These are phyloP conservation scores for Macrosiphum euphorbiae DNA, from an alignment of 2,888 invertebrate genomes.

Conservation along the genomic window DNA sequence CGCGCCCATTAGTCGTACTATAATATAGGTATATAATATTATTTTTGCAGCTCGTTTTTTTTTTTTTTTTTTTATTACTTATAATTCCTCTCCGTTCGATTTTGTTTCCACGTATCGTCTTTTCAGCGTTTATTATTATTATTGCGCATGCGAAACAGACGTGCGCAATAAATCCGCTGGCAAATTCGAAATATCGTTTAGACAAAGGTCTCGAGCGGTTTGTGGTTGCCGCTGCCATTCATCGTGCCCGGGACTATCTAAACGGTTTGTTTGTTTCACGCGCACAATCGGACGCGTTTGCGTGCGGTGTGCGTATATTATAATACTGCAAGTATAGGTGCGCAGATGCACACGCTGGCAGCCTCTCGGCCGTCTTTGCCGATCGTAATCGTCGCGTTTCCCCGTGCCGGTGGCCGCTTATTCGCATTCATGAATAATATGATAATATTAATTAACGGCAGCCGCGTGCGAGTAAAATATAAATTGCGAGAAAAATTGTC, in stretches of 20 bases:
- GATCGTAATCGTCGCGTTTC: constrained; percentile 6
- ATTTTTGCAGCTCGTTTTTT: background rate
- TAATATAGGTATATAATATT: background rate
- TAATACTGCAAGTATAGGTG: background rate
- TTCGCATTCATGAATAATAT: constrained; percentile 52
- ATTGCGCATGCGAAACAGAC: background rate
- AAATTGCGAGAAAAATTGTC: constrained; percentile 8
- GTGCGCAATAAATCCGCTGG: background rate
- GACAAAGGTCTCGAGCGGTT: background rate
- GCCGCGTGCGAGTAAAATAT: background rate
- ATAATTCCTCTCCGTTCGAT: background rate
- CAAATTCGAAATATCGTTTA: constrained; percentile 35
- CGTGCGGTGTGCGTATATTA: background rate
- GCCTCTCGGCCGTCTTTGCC: background rate
- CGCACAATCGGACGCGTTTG: constrained; percentile 40
- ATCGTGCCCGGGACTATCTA: background rate
- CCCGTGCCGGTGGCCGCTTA: background rate
- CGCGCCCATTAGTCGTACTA: constrained; percentile 25
- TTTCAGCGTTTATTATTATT: background rate
- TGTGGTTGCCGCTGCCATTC: constrained; percentile 7
- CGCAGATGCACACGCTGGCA: background rate
- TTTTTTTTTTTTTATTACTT: too few relatives aligned
- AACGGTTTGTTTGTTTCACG: constrained; percentile 15
- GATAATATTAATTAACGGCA: constrained; percentile 55
- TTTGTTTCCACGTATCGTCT: background rate